These are phyloP conservation scores for Hirundo rustica DNA, from an alignment of 2,797 vertebrate species.

Conservation along the genomic window DNA sequence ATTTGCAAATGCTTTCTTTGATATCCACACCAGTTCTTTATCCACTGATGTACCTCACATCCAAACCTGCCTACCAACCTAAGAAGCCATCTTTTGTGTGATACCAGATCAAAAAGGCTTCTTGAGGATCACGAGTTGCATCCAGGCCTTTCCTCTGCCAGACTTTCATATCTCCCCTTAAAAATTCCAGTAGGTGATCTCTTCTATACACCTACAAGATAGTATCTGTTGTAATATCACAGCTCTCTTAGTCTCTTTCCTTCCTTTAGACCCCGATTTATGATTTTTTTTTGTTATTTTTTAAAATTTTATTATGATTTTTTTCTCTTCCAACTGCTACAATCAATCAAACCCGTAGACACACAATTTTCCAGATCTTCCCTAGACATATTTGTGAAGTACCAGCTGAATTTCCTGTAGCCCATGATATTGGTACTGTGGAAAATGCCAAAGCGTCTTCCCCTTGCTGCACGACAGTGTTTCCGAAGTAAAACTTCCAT, in stretches of 20 bases:
- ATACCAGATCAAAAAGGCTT: slow-evolving; percentile 28
- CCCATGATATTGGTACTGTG: neutral
- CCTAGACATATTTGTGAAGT: neutral
- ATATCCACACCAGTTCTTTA: neutral
- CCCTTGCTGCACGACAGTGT: neutral
- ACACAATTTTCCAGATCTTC: neutral
- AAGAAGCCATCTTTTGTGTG: slow-evolving; percentile 19
- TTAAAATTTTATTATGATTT: neutral
- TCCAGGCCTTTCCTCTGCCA: slow-evolving; percentile 32
- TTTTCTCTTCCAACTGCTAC: neutral
- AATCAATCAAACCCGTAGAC: neutral
- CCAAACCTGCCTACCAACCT: neutral
- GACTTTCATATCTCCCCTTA: slow-evolving; percentile 13
- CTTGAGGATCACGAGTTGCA: slow-evolving; percentile 24
- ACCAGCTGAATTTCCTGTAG: neutral
- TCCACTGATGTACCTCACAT: neutral
- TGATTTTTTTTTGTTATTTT: neutral
- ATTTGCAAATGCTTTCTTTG: slow-evolving; percentile 2
- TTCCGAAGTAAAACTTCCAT: slow-evolving; percentile 23
- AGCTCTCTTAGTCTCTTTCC: neutral
- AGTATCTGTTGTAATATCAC: neutral
- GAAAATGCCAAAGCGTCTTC: neutral
- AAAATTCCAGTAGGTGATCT: slow-evolving; percentile 22
- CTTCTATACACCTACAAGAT: neutral
- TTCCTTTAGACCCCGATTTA: slow-evolving; percentile 26